Evolutionary conservation across 2,888 invertebrate genomes (phyloP).

Genomic region (Tromatobia lineatoria): DNA sequence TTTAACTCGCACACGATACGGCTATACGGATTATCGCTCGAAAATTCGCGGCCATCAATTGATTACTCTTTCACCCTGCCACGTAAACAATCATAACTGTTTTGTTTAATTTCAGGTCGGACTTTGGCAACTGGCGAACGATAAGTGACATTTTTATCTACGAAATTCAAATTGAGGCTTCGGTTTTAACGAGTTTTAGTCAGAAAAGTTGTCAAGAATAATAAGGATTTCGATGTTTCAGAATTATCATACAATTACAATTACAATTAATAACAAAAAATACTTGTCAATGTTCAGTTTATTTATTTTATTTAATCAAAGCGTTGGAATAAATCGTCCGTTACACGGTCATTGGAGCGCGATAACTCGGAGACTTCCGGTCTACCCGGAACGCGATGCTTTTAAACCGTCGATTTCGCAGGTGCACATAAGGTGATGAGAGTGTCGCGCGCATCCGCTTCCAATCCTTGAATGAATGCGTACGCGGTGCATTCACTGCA

Average conservation of each 20-base stretch:
- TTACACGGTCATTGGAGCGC: constrained; percentile 5
- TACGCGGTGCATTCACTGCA: constrained; percentile 28
- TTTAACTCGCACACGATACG: constrained; percentile 25
- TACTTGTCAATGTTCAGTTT: background rate
- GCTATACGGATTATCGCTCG: constrained; percentile 14
- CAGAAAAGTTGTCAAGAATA: background rate
- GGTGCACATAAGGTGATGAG: constrained; percentile 19
- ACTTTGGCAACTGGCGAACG: background rate
- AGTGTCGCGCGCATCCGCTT: constrained; percentile 61
- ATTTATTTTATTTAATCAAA: background rate
- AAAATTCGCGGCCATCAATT: constrained; percentile 17
- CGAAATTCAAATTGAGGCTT: background rate
- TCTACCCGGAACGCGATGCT: constrained; percentile 30
- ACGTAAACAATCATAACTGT: background rate
- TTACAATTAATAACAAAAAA: too few species aligned
- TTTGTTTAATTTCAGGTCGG: background rate
- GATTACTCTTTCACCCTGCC: background rate
- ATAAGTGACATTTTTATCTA: constrained; percentile 26
- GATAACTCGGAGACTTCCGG: constrained; percentile 41
- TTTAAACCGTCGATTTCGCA: constrained; percentile 39
- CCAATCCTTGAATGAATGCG: constrained; percentile 65
- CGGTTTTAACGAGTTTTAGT: background rate
- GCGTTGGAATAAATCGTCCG: constrained; percentile 3
- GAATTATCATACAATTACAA: background rate
- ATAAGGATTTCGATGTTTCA: background rate